Evolutionary conservation across 2,888 invertebrate species (phyloP).

Genomic region (Drosophila multiciliata): DNA sequence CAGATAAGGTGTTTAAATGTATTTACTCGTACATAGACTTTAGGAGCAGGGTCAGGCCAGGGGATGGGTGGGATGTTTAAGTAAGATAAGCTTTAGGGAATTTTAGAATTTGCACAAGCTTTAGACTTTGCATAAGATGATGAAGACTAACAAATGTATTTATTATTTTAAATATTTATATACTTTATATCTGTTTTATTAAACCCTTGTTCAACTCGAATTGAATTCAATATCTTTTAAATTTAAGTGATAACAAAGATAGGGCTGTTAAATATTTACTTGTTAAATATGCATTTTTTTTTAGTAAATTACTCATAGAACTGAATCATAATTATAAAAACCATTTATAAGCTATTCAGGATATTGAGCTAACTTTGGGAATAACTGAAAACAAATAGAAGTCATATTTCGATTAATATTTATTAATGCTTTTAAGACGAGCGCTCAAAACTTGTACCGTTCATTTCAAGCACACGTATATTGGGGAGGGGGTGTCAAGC

Average conservation of each 20-base stretch:
- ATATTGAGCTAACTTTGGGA: not conserved
- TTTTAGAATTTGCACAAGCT: conserved; percentile 29
- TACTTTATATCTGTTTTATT: not conserved
- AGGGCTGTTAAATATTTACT: too few relatives aligned
- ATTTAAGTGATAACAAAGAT: not conserved
- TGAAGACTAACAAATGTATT: not conserved
- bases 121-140: not conserved
- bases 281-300: too few relatives aligned
- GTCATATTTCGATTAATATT: not conserved
- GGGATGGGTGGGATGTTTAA: not conserved
- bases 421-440: not conserved
- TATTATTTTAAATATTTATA: not conserved
- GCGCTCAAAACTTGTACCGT: not conserved
- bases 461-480: not conserved
- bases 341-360: not conserved
- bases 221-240: not conserved
- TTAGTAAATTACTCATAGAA: not conserved
- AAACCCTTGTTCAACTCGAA: not conserved
- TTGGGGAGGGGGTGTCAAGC: not conserved
- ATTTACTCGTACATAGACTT: conserved; percentile 7
- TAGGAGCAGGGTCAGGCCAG: not conserved
- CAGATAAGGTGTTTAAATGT: conserved; percentile 27
- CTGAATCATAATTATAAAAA: not conserved
- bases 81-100: conserved; percentile 14
- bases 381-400: not conserved